phyloP scores from a whole-genome alignment of 2,797 vertebrate genomes.

The Girardinus metallicus region DNA sequence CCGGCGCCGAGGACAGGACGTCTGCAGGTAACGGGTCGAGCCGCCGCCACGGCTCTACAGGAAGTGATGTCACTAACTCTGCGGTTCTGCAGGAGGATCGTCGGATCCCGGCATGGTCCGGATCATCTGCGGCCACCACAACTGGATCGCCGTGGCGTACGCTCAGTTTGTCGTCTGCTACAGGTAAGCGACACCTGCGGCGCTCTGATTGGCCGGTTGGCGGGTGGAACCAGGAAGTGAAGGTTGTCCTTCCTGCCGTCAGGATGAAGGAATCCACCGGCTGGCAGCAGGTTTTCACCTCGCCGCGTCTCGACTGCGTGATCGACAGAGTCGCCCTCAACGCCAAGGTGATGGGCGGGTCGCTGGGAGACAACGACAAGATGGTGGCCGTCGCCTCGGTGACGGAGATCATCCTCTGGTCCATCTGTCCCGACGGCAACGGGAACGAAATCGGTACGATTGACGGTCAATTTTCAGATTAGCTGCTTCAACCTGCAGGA shows the following conservation, averaged over 20 bases:
- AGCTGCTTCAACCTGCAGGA: too few relatives aligned
- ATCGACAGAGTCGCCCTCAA: conserved; percentile 91
- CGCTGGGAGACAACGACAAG: conserved; percentile 90
- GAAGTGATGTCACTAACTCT: neutral
- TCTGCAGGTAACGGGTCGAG: conserved; percentile 36
- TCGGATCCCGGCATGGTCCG: conserved; percentile 87
- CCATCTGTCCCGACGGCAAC: conserved; percentile 86
- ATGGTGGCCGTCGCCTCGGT: conserved; percentile 90
- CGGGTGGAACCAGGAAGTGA: neutral
- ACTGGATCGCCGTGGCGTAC: conserved; percentile 93
- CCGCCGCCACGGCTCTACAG: neutral
- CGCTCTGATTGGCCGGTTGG: neutral
- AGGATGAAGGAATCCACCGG: conserved; percentile 92
- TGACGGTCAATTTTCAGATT: too few relatives aligned
- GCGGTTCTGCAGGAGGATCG: conserved; percentile 61
- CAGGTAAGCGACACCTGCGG: conserved; percentile 52
- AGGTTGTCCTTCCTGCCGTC: neutral
- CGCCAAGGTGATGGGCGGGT: conserved; percentile 88
- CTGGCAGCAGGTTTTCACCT: conserved; percentile 93
- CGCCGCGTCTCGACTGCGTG: conserved; percentile 89
- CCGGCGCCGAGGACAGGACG: conserved; percentile 54
- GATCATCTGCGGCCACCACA: conserved; percentile 90
- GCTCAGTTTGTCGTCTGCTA: conserved; percentile 90
- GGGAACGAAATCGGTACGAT: conserved; percentile 88
- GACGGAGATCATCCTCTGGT: conserved; percentile 91